Evolutionary conservation across 2,113 vertebrate genomes (phyloP).

Genomic region (Rhinoderma darwinii): DNA sequence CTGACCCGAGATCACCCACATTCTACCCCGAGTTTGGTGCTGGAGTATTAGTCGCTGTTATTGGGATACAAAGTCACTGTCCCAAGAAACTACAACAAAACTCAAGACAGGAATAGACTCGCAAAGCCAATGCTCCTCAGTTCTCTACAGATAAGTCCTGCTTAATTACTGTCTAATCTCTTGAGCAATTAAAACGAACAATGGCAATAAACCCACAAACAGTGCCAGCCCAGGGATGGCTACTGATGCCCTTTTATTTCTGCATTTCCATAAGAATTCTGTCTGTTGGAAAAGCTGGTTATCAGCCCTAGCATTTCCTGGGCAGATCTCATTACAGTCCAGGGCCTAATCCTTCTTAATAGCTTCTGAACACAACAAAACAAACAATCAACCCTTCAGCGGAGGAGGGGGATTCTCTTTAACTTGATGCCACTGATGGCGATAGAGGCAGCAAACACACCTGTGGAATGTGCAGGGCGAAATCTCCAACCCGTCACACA

Average conservation of each 20-base stretch:
- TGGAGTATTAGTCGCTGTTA: not conserved
- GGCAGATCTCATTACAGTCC: constrained; percentile 62
- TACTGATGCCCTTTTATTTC: constrained; percentile 46
- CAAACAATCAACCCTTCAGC: constrained; percentile 55
- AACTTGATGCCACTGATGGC: constrained; percentile 50
- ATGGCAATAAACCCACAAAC: constrained; percentile 40
- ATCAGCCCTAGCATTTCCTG: constrained; percentile 62
- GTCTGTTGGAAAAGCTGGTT: constrained; percentile 55
- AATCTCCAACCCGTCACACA: not conserved
- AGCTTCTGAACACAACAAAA: constrained; percentile 63
- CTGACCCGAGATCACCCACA: not conserved
- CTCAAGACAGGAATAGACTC: not conserved
- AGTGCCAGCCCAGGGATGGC: constrained; percentile 38
- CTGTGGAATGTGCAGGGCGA: constrained; percentile 38
- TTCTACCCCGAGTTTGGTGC: not conserved
- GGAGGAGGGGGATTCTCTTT: constrained; percentile 43
- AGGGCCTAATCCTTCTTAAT: constrained; percentile 61
- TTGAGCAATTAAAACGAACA: constrained; percentile 50
- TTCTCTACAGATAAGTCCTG: constrained; percentile 26
- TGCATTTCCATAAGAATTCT: constrained; percentile 47
- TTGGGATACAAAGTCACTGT: not conserved
- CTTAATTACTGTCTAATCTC: constrained; percentile 45
- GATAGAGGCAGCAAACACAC: constrained; percentile 52
- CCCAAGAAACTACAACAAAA: not conserved
- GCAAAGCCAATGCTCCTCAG: constrained; percentile 5